These are phyloP conservation scores for Pseudonaja textilis DNA, from an alignment of 2,113 vertebrate genomes.

Conservation along the genomic window DNA sequence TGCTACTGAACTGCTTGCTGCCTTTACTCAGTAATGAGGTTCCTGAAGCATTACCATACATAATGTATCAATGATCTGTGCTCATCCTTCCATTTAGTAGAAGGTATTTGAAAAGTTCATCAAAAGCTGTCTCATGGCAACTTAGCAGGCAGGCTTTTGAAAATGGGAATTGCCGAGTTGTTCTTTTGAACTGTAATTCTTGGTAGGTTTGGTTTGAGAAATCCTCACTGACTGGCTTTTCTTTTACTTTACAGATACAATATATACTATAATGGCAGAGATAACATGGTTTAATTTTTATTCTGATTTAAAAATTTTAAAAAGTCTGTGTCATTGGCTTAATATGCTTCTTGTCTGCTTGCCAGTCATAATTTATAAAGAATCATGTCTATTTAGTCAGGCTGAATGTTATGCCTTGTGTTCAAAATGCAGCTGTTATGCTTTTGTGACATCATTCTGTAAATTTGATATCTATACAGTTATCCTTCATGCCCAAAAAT, in stretches of 20 bases:
- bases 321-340: not conserved
- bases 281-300: not conserved
- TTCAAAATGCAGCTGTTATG: not conserved
- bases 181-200: conserved; percentile 17
- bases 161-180: conserved; percentile 1
- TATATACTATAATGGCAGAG: not conserved
- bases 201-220: not conserved
- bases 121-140: conserved; percentile 19
- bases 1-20: conserved; percentile 35
- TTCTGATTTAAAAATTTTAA: not conserved
- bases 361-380: not conserved
- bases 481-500: not conserved
- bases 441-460: not conserved
- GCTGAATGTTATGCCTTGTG: not conserved
- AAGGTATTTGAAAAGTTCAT: conserved; percentile 53
- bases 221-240: not conserved
- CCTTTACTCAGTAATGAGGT: conserved; percentile 40
- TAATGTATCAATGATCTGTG: conserved; percentile 50
- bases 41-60: conserved; percentile 51
- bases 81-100: conserved; percentile 47
- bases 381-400: not conserved
- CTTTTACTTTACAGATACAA: not conserved
- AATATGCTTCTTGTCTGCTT: not conserved
- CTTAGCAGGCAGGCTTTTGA: conserved; percentile 28
- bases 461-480: not conserved